A percentile compares a stretch with the other conserved stretches of the same genome.
phyloP scores from a whole-genome alignment of 1,140 invertebrate genomes.

The Laupala kohalensis region DNA sequence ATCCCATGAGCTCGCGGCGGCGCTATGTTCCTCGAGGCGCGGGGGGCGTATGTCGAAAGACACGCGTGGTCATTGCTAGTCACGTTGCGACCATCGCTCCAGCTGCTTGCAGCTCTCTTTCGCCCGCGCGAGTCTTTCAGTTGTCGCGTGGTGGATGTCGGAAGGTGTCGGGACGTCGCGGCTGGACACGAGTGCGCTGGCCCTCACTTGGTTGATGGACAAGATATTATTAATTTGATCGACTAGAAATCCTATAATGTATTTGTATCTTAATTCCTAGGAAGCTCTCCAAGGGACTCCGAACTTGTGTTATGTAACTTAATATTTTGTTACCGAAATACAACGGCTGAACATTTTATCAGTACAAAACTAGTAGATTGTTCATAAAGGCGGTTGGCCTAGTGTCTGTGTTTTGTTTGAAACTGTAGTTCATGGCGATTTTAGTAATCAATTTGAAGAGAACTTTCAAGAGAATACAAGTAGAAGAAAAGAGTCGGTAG shows the following conservation, averaged over 20 bases:
- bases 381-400: constrained; percentile 3
- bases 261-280: not conserved
- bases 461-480: constrained; percentile 1
- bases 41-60: no score
- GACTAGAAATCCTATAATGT: not conserved
- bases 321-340: constrained; percentile 1
- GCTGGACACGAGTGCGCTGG: no score
- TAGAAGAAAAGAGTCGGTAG: constrained; percentile 13
- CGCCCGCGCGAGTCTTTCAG: no score
- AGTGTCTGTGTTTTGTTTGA: constrained; percentile 12
- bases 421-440: constrained; percentile 9
- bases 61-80: no score
- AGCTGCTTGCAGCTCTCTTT: no score
- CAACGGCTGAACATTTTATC: constrained; percentile 3
- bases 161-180: no score
- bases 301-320: not conserved
- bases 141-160: no score
- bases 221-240: not conserved
- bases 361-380: constrained; percentile 8
- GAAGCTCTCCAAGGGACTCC: not conserved
- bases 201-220: no score
- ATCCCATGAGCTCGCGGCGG: no score
- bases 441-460: constrained; percentile 11
- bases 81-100: no score
- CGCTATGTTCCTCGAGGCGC: no score